phyloP scores from a whole-genome alignment of 2,888 invertebrate species.

The Frankliniella intonsa region DNA sequence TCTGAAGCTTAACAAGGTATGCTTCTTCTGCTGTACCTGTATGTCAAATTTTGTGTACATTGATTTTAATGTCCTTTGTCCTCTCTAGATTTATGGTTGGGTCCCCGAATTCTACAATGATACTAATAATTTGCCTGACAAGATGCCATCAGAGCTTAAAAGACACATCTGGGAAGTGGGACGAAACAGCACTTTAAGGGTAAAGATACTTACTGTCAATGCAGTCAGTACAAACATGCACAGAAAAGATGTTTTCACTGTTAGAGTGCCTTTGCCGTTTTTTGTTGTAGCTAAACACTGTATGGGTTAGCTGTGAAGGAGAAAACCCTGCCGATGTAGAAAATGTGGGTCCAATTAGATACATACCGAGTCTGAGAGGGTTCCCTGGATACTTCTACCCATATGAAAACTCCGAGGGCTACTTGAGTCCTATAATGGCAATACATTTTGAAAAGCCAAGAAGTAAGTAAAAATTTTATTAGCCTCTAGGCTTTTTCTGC shows the following conservation, averaged over 20 bases:
- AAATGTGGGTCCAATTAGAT: conserved; percentile 79
- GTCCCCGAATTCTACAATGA: conserved; percentile 71
- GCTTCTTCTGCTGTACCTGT: background rate
- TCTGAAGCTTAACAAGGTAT: conserved; percentile 39
- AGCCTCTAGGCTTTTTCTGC: background rate
- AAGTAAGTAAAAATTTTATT: conserved; percentile 56
- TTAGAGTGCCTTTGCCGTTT: conserved; percentile 26
- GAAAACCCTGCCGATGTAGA: conserved; percentile 90
- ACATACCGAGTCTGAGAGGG: conserved; percentile 68
- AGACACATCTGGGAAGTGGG: conserved; percentile 57
- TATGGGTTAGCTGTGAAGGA: conserved; percentile 91
- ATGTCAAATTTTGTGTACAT: background rate
- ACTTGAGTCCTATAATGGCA: conserved; percentile 82
- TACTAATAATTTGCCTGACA: conserved; percentile 60
- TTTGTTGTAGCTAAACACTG: conserved; percentile 63
- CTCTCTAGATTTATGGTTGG: conserved; percentile 82
- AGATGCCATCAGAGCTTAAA: conserved; percentile 73
- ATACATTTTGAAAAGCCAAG: conserved; percentile 77
- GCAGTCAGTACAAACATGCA: conserved; percentile 24
- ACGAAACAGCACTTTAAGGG: conserved; percentile 47
- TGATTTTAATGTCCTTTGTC: conserved; percentile 8
- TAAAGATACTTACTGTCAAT: conserved; percentile 39
- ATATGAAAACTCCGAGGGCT: conserved; percentile 78
- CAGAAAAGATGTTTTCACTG: background rate
- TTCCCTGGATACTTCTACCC: conserved; percentile 90